Base-by-base conservation (phyloP, 2,797 vertebrate genomes). In the Paratrypauchen microcephalus region DNA sequence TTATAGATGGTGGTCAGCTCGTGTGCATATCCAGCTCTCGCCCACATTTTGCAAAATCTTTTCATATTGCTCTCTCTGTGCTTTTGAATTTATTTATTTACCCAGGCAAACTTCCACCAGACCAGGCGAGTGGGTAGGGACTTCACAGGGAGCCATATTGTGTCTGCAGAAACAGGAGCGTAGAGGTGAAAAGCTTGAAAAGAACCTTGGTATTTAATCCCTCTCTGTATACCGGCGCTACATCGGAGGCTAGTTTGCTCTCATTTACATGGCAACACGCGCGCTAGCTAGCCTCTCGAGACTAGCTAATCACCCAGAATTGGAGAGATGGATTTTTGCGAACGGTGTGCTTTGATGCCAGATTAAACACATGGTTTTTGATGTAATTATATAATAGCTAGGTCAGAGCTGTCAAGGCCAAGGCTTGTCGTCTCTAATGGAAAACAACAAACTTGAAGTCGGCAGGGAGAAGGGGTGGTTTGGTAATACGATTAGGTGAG, bases 271-370 rank as follows among this genome's bases (percentile, higher is more conserved):
- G 78, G 66, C 72, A 7, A 70, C 71, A 7, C 39, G 6, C 75
- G 79, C 78, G 58, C 78, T 80, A 32, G 63, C 75, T n/a, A 60
- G 66, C 80, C 85, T 83, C 89, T 58, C 47, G 88, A 88, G 84
- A 77, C 80, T 72, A 67, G 47, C 32, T 86, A 87, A 86, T 88
- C 84, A 88, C 70, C 79, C 74, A 69, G 79, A 84, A 83, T 89
- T 85, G 81, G 74, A 87, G 75, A 87, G 83, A 87, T 83, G 78
- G 79, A 83, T 87, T 84, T 86, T 83, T 90, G 69, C 76, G 87
- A 87, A 88, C 61, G 74, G 80, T 69, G 55, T 16, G 12, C 87
- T 91, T 91, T 90, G 82, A 91, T 89, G 85, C 84, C 77, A 79
- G 79, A 45, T 86, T 88, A 87, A 86, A 80, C 79, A 70, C 86